Conservation (phyloP, 2,888 invertebrate species). For the Apomyelois bistriatella region DNA sequence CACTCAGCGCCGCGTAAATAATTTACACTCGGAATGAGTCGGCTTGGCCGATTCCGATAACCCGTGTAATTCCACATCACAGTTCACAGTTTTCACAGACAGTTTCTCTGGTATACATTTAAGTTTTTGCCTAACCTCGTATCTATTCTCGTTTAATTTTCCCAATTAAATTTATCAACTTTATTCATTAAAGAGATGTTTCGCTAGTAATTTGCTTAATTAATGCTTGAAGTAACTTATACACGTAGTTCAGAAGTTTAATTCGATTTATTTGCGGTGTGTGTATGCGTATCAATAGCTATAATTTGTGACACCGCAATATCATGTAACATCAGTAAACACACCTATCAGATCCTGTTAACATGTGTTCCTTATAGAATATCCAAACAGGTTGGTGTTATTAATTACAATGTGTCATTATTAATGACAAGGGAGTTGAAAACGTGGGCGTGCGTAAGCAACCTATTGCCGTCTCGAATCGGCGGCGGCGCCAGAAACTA, state of each 20-base stretch:
- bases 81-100: constrained; percentile 64
- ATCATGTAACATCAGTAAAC: constrained; percentile 39
- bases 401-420: constrained; percentile 62
- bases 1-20: constrained; percentile 59
- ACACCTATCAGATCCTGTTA: constrained; percentile 47
- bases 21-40: constrained; percentile 58
- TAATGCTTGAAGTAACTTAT: too few relatives aligned
- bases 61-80: constrained; percentile 64
- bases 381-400: constrained; percentile 49
- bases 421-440: constrained; percentile 52
- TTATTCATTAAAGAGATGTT: constrained; percentile 55
- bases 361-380: constrained; percentile 55
- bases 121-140: constrained; percentile 59
- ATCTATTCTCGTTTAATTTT: constrained; percentile 65
- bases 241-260: too few relatives aligned
- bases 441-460: constrained; percentile 35
- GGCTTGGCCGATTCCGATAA: constrained; percentile 51
- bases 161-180: too few relatives aligned
- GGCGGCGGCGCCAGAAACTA: constrained; percentile 10
- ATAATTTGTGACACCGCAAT: background rate
- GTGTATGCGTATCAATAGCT: too few relatives aligned
- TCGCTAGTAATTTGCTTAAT: constrained; percentile 38
- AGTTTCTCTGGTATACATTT: constrained; percentile 55
- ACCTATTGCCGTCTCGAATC: too few relatives aligned
- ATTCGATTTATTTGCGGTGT: too few relatives aligned